These are phyloP conservation scores for Scaeva pyrastri DNA, from an alignment of 2,888 invertebrate species.

Conservation along the genomic window DNA sequence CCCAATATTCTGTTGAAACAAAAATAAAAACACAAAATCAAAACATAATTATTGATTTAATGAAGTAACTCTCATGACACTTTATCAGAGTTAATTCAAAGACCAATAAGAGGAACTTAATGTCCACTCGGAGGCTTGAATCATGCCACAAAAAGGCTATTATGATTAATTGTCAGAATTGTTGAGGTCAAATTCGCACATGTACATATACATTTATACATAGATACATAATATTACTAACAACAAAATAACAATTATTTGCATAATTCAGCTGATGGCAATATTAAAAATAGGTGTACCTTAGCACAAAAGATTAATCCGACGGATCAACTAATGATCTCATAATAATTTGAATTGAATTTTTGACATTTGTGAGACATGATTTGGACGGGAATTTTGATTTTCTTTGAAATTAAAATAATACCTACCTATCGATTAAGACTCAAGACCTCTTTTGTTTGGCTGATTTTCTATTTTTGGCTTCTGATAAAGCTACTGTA, in stretches of 20 bases:
- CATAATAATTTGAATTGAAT: neutral
- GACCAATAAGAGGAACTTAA: neutral
- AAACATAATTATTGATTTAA: conserved; percentile 11
- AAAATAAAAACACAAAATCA: neutral
- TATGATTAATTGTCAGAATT: conserved; percentile 21
- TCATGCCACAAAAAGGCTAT: neutral
- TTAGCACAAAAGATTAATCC: conserved; percentile 18
- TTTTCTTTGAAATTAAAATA: neutral
- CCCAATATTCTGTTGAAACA: neutral
- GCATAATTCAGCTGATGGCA: conserved; percentile 19
- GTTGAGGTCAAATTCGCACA: neutral
- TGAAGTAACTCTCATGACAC: conserved; percentile 13
- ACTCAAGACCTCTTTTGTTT: neutral
- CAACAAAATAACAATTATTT: neutral
- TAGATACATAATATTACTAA: neutral
- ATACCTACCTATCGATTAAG: neutral
- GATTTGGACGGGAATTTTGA: neutral
- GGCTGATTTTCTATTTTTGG: neutral
- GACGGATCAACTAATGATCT: conserved; percentile 14
- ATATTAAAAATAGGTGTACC: neutral
- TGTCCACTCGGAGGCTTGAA: neutral
- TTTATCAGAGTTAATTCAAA: neutral
- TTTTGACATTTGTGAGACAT: conserved; percentile 12
- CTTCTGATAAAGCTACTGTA: neutral
- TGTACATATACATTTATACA: too few species aligned